Conservation (phyloP, 2,888 invertebrate species). For the Eupithecia insigniata region DNA sequence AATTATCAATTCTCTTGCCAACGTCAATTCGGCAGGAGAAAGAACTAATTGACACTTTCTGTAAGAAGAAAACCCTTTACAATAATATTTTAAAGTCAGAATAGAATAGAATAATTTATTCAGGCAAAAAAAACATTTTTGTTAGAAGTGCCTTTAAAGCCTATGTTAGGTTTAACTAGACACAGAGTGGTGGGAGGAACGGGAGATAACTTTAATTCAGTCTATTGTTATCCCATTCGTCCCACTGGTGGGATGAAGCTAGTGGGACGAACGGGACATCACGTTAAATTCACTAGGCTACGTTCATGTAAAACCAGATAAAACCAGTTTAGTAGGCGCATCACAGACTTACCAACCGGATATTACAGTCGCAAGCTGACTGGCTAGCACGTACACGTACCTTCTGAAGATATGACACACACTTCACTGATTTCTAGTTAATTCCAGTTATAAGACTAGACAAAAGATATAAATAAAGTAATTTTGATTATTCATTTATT, state of each 20-base stretch:
- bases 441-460: background rate
- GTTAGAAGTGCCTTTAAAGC: no score
- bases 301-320: slow-evolving; percentile 10
- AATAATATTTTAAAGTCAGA: no score
- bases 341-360: slow-evolving; percentile 15
- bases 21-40: background rate
- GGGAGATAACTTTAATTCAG: no score
- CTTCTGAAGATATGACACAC: slow-evolving; percentile 10
- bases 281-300: background rate
- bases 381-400: slow-evolving; percentile 9
- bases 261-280: no score
- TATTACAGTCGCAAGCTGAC: slow-evolving; percentile 20
- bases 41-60: background rate
- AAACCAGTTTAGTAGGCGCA: slow-evolving; percentile 19
- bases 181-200: no score
- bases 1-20: no score
- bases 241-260: no score
- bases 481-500: background rate
- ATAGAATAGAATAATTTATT: no score
- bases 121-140: no score
- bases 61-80: background rate
- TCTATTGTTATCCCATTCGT: no score
- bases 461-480: background rate
- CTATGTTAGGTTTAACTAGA: no score
- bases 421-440: slow-evolving; percentile 10